Percentiles rank a stretch among this genome's conserved stretches.
Evolutionary conservation across 2,797 vertebrate genomes (phyloP).

Genomic region (Hydrocynus forskahlii): DNA sequence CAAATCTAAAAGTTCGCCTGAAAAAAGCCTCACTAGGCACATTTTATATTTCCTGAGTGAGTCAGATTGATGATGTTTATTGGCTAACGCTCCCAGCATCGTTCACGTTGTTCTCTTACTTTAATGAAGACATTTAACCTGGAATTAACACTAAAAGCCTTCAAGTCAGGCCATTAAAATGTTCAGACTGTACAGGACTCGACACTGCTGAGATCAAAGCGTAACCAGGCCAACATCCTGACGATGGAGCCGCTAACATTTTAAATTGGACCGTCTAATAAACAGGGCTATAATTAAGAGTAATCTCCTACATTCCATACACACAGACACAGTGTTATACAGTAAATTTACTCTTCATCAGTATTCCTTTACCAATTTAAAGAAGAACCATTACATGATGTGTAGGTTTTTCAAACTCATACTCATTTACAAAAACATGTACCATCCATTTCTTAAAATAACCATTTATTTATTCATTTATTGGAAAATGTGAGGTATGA

Average conservation of each 20-base stretch:
- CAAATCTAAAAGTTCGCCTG: background rate
- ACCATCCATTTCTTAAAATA: too few species aligned
- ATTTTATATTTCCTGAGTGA: slow-evolving; percentile 2
- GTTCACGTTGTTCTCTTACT: slow-evolving; percentile 13
- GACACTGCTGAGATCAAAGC: background rate
- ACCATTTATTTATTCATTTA: too few species aligned
- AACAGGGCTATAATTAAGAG: too few species aligned
- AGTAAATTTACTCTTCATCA: too few species aligned
- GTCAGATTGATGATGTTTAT: slow-evolving; percentile 9
- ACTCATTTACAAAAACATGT: too few species aligned
- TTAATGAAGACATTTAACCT: slow-evolving; percentile 2
- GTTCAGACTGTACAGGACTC: background rate
- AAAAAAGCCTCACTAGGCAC: background rate
- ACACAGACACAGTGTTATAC: too few species aligned
- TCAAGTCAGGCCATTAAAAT: background rate
- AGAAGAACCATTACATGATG: too few species aligned
- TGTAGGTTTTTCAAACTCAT: too few species aligned
- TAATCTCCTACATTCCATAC: too few species aligned
- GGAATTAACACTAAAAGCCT: background rate
- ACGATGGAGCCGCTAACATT: background rate
- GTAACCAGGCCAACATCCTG: background rate
- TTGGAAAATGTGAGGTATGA: too few species aligned
- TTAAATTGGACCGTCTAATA: too few species aligned
- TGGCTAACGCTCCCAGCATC: slow-evolving; percentile 6
- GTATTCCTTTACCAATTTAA: too few species aligned